Percentiles rank a stretch among this genome's conserved stretches.
These are phyloP conservation scores for Euleptes europaea DNA, from an alignment of 2,113 vertebrate species.

Conservation along the genomic window DNA sequence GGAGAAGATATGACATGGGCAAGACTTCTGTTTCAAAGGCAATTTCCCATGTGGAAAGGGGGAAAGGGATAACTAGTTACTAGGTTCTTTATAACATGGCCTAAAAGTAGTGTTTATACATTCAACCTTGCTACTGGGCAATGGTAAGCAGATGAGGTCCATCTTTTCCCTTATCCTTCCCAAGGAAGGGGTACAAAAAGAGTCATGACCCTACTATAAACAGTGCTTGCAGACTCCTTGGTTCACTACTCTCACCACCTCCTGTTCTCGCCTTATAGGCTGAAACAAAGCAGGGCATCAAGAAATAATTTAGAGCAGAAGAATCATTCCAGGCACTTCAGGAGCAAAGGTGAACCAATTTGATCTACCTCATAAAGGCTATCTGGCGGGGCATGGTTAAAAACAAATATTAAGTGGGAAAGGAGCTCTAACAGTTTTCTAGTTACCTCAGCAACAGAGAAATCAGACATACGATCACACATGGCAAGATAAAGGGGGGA, in stretches of 20 bases:
- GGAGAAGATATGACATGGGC: neutral
- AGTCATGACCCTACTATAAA: no score
- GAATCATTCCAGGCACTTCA: conserved; percentile 12
- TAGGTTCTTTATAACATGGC: no score
- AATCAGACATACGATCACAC: neutral
- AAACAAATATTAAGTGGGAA: conserved; percentile 38
- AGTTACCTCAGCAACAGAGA: conserved; percentile 7
- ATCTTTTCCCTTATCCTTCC: no score
- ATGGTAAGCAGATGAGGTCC: no score
- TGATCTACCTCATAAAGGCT: neutral
- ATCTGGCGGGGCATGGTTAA: conserved; percentile 8
- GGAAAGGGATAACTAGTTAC: no score
- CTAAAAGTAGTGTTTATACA: no score
- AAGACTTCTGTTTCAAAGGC: neutral
- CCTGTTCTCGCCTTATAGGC: neutral
- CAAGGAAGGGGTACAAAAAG: no score
- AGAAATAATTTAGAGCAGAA: conserved; percentile 1
- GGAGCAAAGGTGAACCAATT: neutral
- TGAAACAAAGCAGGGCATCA: neutral
- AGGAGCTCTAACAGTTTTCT: conserved; percentile 7
- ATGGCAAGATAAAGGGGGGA: conserved; percentile 20
- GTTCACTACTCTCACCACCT: neutral
- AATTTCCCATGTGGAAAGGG: neutral
- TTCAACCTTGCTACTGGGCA: no score
- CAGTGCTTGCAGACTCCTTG: neutral